Conservation (phyloP, 2,113 vertebrate species). For the Halcyon malimbica region DNA sequence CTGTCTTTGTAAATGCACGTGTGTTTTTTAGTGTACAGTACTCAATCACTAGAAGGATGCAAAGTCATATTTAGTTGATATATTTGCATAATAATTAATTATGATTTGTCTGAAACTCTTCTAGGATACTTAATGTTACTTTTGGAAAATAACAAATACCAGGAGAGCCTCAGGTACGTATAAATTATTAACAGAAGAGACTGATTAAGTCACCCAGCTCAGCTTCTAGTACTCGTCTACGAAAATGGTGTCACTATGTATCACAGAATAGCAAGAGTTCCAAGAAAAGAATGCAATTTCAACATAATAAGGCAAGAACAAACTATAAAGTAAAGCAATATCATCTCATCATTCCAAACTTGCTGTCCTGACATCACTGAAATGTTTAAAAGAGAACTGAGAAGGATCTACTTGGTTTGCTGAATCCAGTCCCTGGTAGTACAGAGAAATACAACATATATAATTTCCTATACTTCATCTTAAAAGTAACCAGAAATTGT, state of each 20-base stretch:
- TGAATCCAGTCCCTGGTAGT: neutral
- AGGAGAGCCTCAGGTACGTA: neutral
- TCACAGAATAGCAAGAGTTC: neutral
- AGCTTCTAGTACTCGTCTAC: neutral
- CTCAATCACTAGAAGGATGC: neutral
- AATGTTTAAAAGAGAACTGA: neutral
- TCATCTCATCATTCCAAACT: neutral
- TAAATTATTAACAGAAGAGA: neutral
- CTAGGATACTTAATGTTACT: neutral
- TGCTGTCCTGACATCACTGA: neutral
- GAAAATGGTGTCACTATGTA: neutral
- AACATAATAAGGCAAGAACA: neutral
- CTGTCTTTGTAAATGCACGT: neutral
- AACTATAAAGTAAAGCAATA: neutral
- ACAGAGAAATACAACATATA: neutral
- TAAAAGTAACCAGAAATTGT: neutral
- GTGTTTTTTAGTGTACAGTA: neutral
- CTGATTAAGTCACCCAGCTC: neutral
- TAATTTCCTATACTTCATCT: neutral
- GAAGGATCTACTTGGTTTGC: neutral
- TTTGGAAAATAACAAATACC: neutral
- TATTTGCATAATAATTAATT: slow-evolving; percentile 26
- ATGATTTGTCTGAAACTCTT: neutral
- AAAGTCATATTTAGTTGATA: neutral
- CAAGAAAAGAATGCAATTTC: neutral